Evolutionary conservation across 1,140 invertebrate genomes (phyloP).

Genomic region (Epicauta chinensis): DNA sequence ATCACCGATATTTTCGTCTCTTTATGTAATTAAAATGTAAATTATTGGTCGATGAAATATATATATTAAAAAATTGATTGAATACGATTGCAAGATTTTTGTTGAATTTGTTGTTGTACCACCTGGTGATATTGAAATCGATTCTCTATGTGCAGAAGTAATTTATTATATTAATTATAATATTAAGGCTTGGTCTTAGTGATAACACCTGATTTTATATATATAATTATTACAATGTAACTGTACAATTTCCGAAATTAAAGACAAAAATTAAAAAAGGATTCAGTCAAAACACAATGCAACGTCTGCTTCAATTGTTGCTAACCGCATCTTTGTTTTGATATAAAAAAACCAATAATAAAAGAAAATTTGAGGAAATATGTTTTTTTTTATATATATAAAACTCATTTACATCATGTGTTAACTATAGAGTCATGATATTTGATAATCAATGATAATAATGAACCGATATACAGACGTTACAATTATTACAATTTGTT

Average conservation of each 20-base stretch:
- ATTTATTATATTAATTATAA: slow-evolving; percentile 40
- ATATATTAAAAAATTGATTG: background rate
- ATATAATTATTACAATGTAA: slow-evolving; percentile 31
- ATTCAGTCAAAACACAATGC: slow-evolving; percentile 5
- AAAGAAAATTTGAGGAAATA: too few relatives aligned
- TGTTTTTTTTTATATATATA: too few relatives aligned
- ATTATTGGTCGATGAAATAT: background rate
- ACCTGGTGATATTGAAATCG: too few relatives aligned
- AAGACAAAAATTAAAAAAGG: too few relatives aligned
- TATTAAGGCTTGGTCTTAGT: slow-evolving; percentile 42
- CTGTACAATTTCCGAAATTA: slow-evolving; percentile 37
- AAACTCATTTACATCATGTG: too few relatives aligned
- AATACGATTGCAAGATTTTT: background rate
- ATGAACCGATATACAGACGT: slow-evolving; percentile 22
- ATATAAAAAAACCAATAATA: too few relatives aligned
- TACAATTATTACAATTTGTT: slow-evolving; percentile 26
- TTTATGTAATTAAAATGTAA: too few relatives aligned
- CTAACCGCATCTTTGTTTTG: too few relatives aligned
- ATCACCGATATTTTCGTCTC: too few relatives aligned
- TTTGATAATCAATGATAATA: background rate
- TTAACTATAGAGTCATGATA: too few relatives aligned
- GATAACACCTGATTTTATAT: slow-evolving; percentile 38
- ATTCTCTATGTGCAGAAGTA: slow-evolving; percentile 37
- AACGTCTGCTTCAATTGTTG: slow-evolving; percentile 10
- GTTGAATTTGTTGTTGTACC: too few relatives aligned